Evolutionary conservation across 35 echinoderm and acorn worm genomes (phyloP), one percentile per base, ranked within the genome.

Genomic region (Patiria miniata): DNA sequence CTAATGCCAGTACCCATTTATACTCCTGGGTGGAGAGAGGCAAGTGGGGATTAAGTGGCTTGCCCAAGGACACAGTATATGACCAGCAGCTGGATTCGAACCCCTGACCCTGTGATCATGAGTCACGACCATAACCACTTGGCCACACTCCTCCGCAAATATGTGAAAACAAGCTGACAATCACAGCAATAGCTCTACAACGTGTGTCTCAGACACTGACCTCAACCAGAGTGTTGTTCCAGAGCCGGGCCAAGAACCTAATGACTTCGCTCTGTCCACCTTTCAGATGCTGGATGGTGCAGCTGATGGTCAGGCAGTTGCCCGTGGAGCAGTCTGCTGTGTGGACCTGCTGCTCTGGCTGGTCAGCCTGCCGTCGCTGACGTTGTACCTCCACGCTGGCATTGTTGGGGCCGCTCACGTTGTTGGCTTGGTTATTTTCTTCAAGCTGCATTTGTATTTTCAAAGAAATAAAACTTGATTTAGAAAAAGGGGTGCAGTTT

Each of bases 211-310:
- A 14, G 29, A 32, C 2, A 32, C 65, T 32, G 14, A 73, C 65
- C 65, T 84, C 37, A 1, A 84, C 53, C 38, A 84, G 36, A 5
- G 82, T 58, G 57, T 84, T 58, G 37, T 58, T 84, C 82, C 82
- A 84, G 29, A 39, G 37, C 36, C 82, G 53, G 53, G 82, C 53
- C 19, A 23, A 10, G 1, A 84, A 21, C 38, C 38, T 84, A 39
- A 84, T 38, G 12, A 84, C 54, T 30, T 84, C 82, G 57, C 82
- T 84, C 53, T 84, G 28, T 17, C 57, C 82, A 14, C 82, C 53
- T 38, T 37, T 59, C 38, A 84, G 51, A 15, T 60, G 8, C 2
- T 40, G n/a, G 53, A 84, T 57, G 17, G 52, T 59, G 57, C 82
- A 84, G 33, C 30, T 65, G 54, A 84, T 60, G 26, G 26, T 59